Conservation (phyloP, 2,888 invertebrate genomes). For the Drosophila hamatofila region DNA sequence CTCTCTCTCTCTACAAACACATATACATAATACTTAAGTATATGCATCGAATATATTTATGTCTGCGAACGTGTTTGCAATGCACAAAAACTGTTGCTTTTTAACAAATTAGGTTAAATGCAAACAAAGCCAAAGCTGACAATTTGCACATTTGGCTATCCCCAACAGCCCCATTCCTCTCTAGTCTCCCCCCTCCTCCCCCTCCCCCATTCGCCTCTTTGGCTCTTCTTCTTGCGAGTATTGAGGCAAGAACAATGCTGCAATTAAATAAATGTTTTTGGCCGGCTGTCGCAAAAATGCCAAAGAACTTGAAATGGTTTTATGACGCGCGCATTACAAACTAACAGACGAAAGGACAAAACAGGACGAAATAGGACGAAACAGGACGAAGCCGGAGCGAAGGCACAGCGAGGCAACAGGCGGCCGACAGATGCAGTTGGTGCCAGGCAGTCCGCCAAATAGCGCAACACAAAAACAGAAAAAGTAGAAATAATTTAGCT, state of each 20-base stretch:
- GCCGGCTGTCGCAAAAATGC: slow-evolving; percentile 53
- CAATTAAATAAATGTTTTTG: slow-evolving; percentile 68
- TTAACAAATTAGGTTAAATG: slow-evolving; percentile 70
- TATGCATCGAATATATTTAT: slow-evolving; percentile 45
- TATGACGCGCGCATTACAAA: slow-evolving; percentile 51
- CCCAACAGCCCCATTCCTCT: not conserved
- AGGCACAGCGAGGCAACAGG: slow-evolving; percentile 6
- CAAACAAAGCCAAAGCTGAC: slow-evolving; percentile 62
- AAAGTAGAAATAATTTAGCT: slow-evolving; percentile 69
- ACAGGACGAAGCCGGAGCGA: too few species aligned
- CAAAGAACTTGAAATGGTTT: slow-evolving; percentile 56
- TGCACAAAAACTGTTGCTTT: slow-evolving; percentile 53
- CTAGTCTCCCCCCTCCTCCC: not conserved
- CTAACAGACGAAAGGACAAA: slow-evolving; percentile 14
- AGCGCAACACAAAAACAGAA: slow-evolving; percentile 49
- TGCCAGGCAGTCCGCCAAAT: slow-evolving; percentile 66
- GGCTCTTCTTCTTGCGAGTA: not conserved
- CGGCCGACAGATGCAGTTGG: slow-evolving; percentile 62
- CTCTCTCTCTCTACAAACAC: not conserved
- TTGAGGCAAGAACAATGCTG: slow-evolving; percentile 47
- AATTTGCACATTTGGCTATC: slow-evolving; percentile 36
- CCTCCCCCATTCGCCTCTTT: not conserved
- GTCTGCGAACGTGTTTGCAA: slow-evolving; percentile 65
- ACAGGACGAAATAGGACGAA: slow-evolving; percentile 1
- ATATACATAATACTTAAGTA: slow-evolving; percentile 19